Percentiles rank a stretch among this genome's conserved stretches.
phyloP scores from a whole-genome alignment of 1,140 invertebrate genomes.

The Drosophila subobscura region DNA sequence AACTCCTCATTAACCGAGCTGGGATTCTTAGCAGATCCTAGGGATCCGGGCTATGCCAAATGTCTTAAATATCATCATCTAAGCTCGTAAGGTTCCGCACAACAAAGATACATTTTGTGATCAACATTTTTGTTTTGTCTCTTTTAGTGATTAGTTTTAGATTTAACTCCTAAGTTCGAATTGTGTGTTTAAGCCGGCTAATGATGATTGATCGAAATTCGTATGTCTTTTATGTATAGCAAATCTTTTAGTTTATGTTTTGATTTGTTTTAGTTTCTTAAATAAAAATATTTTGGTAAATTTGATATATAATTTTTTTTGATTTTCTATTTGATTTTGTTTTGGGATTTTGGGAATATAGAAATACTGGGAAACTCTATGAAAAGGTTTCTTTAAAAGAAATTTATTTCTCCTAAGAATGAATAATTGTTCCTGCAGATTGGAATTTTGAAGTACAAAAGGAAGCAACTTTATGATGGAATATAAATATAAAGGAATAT shows the following conservation, averaged over 20 bases:
- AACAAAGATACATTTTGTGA: constrained; percentile 47
- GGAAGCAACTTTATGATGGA: too few species aligned
- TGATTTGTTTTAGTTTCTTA: constrained; percentile 31
- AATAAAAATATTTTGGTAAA: constrained; percentile 48
- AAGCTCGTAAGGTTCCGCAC: constrained; percentile 1
- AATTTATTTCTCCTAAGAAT: too few species aligned
- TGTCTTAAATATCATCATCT: constrained; percentile 32
- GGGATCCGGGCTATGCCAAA: constrained; percentile 39
- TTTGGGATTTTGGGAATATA: too few species aligned
- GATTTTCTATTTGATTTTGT: background rate
- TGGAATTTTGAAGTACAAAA: too few species aligned
- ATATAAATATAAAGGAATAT: too few species aligned
- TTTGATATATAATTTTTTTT: background rate
- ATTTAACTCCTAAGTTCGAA: constrained; percentile 21
- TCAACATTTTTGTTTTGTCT: constrained; percentile 39
- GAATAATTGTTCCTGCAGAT: too few species aligned
- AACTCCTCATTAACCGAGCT: constrained; percentile 21
- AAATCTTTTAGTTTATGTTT: constrained; percentile 26
- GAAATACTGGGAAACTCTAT: too few species aligned
- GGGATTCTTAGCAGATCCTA: background rate
- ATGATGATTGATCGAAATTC: constrained; percentile 18
- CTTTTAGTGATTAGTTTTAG: constrained; percentile 24
- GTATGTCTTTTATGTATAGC: constrained; percentile 32
- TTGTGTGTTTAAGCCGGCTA: constrained; percentile 13
- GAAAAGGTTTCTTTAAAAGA: too few species aligned